Evolutionary conservation across 2,888 invertebrate genomes (phyloP).

Genomic region (Sesia bembeciformis): DNA sequence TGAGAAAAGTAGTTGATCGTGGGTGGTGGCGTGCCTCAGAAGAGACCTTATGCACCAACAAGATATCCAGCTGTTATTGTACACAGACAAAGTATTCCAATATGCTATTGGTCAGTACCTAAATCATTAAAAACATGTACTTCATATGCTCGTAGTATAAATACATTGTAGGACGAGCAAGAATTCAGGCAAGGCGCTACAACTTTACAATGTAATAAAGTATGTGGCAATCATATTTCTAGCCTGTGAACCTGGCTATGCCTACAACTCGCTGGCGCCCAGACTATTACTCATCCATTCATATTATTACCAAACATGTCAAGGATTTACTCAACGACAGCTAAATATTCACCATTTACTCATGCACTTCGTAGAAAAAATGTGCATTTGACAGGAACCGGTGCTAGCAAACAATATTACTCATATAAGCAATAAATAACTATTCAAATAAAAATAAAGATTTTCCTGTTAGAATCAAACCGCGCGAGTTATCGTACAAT

Average conservation of each 20-base stretch:
- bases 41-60: neutral
- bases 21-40: neutral
- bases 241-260: neutral
- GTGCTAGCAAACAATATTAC: conserved; percentile 30
- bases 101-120: no score
- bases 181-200: no score
- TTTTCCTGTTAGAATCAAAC: no score
- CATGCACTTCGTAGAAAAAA: conserved; percentile 48
- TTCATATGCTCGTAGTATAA: no score
- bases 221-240: no score
- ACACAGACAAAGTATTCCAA: no score
- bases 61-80: no score
- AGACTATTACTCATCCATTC: conserved; percentile 33
- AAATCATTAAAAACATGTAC: no score
- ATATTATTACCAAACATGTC: conserved; percentile 31
- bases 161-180: no score
- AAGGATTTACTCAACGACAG: conserved; percentile 31
- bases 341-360: conserved; percentile 33
- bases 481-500: no score
- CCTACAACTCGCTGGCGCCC: neutral
- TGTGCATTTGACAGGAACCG: conserved; percentile 44
- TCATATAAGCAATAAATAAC: conserved; percentile 28
- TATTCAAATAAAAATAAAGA: neutral
- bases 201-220: no score
- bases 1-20: no score